Evolutionary conservation across 2,113 vertebrate species (phyloP).

Genomic region (Butorides virescens): DNA sequence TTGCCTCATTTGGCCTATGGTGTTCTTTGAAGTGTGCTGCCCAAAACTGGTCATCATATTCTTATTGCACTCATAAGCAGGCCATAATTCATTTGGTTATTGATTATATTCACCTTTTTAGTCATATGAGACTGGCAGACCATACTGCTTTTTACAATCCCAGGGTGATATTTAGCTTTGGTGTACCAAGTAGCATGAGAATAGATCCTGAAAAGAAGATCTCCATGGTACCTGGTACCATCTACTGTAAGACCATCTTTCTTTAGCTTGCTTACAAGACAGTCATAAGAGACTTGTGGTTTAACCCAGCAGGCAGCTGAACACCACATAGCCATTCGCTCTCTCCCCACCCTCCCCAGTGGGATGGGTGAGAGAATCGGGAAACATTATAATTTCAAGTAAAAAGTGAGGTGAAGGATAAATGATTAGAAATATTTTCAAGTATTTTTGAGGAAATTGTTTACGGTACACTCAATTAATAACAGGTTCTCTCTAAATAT

Average conservation of each 20-base stretch:
- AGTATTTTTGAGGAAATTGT: not conserved
- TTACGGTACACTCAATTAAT: not conserved
- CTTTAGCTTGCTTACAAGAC: not conserved
- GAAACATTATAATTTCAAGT: not conserved
- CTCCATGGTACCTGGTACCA: not conserved
- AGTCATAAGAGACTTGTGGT: not conserved
- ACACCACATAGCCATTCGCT: too few species aligned
- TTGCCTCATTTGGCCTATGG: not conserved
- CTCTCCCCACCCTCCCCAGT: too few species aligned
- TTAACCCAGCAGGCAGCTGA: too few species aligned
- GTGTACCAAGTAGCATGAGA: not conserved
- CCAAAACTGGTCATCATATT: rapidly evolving
- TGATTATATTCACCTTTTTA: not conserved
- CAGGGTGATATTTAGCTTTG: not conserved
- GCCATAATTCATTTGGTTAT: not conserved
- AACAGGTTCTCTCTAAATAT: not conserved
- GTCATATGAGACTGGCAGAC: not conserved
- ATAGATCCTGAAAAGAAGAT: not conserved
- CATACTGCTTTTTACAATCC: not conserved
- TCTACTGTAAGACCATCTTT: not conserved
- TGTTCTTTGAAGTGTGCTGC: not conserved
- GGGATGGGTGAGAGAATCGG: too few species aligned
- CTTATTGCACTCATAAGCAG: not conserved
- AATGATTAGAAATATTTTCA: not conserved
- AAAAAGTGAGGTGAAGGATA: not conserved